A percentile compares a stretch with the other conserved stretches of the same genome.
Evolutionary conservation across 2,888 invertebrate genomes (phyloP).

Genomic region (Eupsilia transversa): DNA sequence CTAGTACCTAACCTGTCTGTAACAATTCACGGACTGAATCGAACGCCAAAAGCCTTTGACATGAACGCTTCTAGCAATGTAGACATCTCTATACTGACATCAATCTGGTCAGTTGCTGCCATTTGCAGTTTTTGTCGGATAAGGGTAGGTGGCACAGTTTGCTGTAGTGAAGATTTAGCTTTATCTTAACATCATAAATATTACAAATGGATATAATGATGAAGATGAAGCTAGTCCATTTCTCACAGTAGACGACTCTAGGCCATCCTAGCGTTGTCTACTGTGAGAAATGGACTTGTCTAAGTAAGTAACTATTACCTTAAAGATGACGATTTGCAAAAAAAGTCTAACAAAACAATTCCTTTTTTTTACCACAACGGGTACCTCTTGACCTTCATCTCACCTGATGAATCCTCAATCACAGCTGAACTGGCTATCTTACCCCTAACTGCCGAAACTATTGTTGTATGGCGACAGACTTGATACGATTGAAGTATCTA

Average conservation of each 20-base stretch:
- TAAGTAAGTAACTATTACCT: background rate
- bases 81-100: background rate
- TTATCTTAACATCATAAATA: background rate
- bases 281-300: background rate
- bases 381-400: too few relatives aligned
- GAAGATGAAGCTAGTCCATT: too few relatives aligned
- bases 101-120: background rate
- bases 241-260: too few relatives aligned
- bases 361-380: too few relatives aligned
- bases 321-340: too few relatives aligned
- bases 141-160: background rate
- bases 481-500: too few relatives aligned
- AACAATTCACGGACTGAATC: slow-evolving; percentile 2
- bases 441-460: too few relatives aligned
- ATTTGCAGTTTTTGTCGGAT: background rate
- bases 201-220: too few relatives aligned
- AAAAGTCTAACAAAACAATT: too few relatives aligned
- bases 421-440: too few relatives aligned
- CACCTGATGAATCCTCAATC: too few relatives aligned
- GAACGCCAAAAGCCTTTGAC: slow-evolving; percentile 26
- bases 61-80: slow-evolving; percentile 6
- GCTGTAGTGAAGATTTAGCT: background rate
- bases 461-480: too few relatives aligned
- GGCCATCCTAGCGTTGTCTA: background rate
- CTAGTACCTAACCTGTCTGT: background rate